Conservation (phyloP, 1,140 invertebrate genomes). For the Nautilus pompilius region DNA sequence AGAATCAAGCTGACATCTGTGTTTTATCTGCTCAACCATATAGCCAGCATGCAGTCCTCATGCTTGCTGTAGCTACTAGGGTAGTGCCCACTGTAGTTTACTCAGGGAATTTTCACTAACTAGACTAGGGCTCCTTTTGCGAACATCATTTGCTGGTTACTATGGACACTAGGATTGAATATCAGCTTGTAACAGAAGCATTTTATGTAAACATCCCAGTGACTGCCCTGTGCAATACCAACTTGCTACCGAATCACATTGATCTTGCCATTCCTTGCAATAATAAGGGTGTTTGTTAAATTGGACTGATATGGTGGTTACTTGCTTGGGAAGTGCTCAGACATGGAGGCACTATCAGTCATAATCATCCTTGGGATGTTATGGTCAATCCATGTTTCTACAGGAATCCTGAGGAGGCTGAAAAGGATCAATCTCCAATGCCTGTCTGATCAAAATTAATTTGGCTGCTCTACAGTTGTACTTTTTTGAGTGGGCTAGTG, state of each 20-base stretch:
- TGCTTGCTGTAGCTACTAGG: constrained; percentile 97
- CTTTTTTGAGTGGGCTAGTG: too few species aligned
- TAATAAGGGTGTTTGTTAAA: constrained; percentile 90
- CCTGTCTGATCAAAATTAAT: too few species aligned
- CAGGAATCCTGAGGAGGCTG: constrained; percentile 94
- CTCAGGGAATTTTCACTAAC: constrained; percentile 97
- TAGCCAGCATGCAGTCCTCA: constrained; percentile 95
- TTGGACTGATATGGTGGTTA: constrained; percentile 99
- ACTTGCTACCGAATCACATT: constrained; percentile 89
- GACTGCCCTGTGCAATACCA: constrained; percentile 97
- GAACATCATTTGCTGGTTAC: constrained; percentile 95
- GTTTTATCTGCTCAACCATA: constrained; percentile 93
- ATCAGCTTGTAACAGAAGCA: constrained; percentile 97
- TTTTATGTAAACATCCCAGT: constrained; percentile 99
- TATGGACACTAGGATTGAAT: constrained; percentile 92
- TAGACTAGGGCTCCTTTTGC: constrained; percentile 95
- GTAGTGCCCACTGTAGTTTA: constrained; percentile 98
- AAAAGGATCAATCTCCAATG: constrained; percentile 96
- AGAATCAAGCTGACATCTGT: constrained; percentile 94
- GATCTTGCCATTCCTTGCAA: constrained; percentile 99
- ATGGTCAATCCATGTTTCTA: constrained; percentile 99
- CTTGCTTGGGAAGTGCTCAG: constrained; percentile 94
- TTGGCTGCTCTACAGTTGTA: too few species aligned
- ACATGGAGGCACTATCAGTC: constrained; percentile 85
- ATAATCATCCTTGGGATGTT: constrained; percentile 87